Evolutionary conservation across 2,888 invertebrate genomes (phyloP).

Genomic region (Lasioglossum figueresi): DNA sequence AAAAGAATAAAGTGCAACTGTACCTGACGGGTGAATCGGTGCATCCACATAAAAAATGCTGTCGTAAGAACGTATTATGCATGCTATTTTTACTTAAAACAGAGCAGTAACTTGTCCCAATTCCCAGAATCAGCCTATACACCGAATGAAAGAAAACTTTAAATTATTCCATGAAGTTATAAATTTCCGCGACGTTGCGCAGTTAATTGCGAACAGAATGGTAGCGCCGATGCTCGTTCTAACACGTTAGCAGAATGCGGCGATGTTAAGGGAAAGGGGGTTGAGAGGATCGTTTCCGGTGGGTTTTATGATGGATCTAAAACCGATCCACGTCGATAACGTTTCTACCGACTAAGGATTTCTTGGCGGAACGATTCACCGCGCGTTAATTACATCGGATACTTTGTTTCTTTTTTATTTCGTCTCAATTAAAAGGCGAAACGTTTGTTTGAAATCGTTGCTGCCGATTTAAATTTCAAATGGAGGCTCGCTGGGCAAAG

Average conservation of each 20-base stretch:
- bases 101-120: no score
- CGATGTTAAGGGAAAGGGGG: background rate
- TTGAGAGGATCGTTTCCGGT: background rate
- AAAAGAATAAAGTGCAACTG: no score
- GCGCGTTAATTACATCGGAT: conserved; percentile 1
- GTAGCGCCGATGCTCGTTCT: background rate
- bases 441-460: conserved; percentile 8
- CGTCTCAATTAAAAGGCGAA: background rate
- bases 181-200: background rate
- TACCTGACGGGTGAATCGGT: no score
- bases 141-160: background rate
- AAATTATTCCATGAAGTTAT: background rate
- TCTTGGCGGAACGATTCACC: background rate
- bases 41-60: no score
- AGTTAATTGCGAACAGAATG: background rate
- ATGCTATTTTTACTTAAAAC: no score
- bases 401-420: background rate
- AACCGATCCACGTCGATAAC: conserved; percentile 1
- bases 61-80: no score
- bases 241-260: background rate
- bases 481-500: background rate
- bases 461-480: conserved; percentile 10
- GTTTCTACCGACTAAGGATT: background rate
- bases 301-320: background rate
- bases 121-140: no score